A percentile compares a stretch with the other conserved stretches of the same genome.
Evolutionary conservation across 2,797 vertebrate species (phyloP).

Genomic region (Enteromius fasciolatus): DNA sequence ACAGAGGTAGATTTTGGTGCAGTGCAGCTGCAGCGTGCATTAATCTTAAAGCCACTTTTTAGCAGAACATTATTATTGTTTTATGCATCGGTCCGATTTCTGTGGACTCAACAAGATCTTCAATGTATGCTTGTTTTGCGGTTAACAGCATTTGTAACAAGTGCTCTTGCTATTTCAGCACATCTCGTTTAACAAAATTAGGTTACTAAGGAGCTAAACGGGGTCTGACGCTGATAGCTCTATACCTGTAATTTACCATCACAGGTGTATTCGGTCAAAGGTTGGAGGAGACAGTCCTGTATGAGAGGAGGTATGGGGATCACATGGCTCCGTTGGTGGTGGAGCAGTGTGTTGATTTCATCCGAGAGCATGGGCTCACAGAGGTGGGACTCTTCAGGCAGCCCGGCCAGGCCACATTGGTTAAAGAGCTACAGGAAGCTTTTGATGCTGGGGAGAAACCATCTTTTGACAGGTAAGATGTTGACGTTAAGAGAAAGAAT

Average conservation of each 20-base stretch:
- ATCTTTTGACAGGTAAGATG: constrained; percentile 76
- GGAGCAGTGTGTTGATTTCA: constrained; percentile 81
- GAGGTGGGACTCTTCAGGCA: constrained; percentile 82
- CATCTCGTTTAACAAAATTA: neutral
- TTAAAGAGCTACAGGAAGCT: constrained; percentile 79
- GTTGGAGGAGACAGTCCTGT: constrained; percentile 80
- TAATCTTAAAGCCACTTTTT: neutral
- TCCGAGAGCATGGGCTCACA: constrained; percentile 72
- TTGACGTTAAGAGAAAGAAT: neutral
- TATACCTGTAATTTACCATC: neutral
- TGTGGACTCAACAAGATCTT: neutral
- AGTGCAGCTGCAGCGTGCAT: constrained; percentile 10
- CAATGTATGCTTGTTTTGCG: neutral
- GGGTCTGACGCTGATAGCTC: neutral
- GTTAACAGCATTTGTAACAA: neutral
- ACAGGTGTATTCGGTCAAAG: constrained; percentile 82
- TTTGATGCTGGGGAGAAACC: constrained; percentile 81
- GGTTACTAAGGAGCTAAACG: neutral
- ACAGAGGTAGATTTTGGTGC: constrained; percentile 27
- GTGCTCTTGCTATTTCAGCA: neutral
- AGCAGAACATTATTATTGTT: neutral
- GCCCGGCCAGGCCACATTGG: constrained; percentile 76
- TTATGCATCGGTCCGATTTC: too few relatives aligned
- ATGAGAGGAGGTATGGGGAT: constrained; percentile 79
- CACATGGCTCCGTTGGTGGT: constrained; percentile 80